Evolutionary conservation across 2,797 vertebrate species (phyloP), one percentile per base, ranked within the genome.

Genomic region (Spinibarbus caldwelli): DNA sequence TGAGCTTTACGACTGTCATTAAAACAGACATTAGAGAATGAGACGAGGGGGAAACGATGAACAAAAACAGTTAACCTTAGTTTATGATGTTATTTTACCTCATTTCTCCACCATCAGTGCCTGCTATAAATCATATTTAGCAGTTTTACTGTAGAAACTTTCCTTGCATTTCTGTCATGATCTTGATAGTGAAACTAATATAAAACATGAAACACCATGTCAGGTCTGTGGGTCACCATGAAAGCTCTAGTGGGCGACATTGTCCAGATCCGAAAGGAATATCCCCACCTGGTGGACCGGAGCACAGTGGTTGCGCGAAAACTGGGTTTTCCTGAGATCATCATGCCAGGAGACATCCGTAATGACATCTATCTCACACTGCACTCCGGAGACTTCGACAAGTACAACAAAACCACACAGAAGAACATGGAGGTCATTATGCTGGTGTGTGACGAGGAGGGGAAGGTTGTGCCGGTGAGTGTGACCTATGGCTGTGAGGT

Each of bases 341-440:
- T 99, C 84, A 99, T 99, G 98, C 98, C 98, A 59, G 98, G 98
- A 38, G 98, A 99, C 85, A 95, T 99, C 82, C 96, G 98, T 87
- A 99, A 99, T n/a, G 98, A 99, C 92, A 99, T 99, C 91, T 99
- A 99, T 91, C 95, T 99, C 85, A 99, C 97, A 7, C 85, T 99
- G 85, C 89, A 96, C 59, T 93, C 94, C 0, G 98, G 98, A 26
- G 98, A 99, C 94, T 98, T 98, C 52, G 98, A 99, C 95, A 99
- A 98, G 86, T 99, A 97, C 95, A 99, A 97, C 93, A 99, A 99
- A 95, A 98, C 98, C 17, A 97, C 97, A 0, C 98, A 99, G 92
- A 98, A 98, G 90, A 99, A 98, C 0, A 96, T 99, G 86, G 98
- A 99, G 93, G 97, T 98, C 92, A 97, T 97, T 88, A 97, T 99